Percentiles rank a stretch among this genome's conserved stretches.
Evolutionary conservation across 2,888 invertebrate genomes (phyloP).

Genomic region (Drosophila differens): DNA sequence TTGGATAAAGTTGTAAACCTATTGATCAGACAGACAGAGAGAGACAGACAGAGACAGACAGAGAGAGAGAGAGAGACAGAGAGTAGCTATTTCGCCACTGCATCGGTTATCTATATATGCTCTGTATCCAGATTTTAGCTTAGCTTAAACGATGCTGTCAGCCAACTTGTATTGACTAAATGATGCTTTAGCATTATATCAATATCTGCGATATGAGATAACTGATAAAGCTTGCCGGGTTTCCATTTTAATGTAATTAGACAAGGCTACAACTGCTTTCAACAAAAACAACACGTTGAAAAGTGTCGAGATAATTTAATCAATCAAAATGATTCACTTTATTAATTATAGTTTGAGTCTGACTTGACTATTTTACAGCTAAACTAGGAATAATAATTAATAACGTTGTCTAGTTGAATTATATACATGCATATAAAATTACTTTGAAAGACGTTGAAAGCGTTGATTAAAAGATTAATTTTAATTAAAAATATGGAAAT

Average conservation of each 20-base stretch:
- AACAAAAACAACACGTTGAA: neutral
- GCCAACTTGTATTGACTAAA: slow-evolving; percentile 3
- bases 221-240: neutral
- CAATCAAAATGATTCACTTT: neutral
- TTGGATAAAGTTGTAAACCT: slow-evolving; percentile 61
- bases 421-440: neutral
- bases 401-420: neutral
- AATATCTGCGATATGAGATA: neutral
- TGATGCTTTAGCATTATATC: slow-evolving; percentile 6
- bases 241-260: neutral
- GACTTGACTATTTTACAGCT: neutral
- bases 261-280: neutral
- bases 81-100: neutral
- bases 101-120: slow-evolving; percentile 4
- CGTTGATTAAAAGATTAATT: neutral
- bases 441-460: neutral
- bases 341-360: neutral
- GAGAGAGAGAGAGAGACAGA: neutral
- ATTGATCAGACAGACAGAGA: slow-evolving; percentile 44
- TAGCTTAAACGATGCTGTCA: slow-evolving; percentile 2
- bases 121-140: neutral
- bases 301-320: neutral
- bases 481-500: neutral
- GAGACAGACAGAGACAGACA: neutral
- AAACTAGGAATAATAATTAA: neutral